A percentile compares a stretch with the other conserved stretches of the same genome.
phyloP scores from a whole-genome alignment of 2,113 vertebrate genomes.

The Salvator merianae region DNA sequence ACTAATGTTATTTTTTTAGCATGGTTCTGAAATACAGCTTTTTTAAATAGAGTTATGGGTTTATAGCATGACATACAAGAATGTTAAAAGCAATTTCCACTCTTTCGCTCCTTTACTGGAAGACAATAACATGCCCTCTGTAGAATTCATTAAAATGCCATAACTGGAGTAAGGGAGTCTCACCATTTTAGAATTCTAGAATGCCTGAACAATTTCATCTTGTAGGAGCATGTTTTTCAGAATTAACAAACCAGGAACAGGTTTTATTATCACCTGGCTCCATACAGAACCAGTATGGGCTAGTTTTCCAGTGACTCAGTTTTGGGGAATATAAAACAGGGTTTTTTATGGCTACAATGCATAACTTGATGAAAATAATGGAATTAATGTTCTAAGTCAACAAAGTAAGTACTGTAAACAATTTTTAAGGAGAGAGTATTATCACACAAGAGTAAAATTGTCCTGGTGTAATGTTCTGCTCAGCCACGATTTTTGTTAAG shows the following conservation, averaged over 20 bases:
- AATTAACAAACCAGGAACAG: not conserved
- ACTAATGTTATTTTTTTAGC: not conserved
- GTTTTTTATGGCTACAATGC: not conserved
- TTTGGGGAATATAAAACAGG: not conserved
- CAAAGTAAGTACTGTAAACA: not conserved
- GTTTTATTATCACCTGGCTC: not conserved
- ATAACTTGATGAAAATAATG: not conserved
- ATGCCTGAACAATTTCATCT: constrained; percentile 26
- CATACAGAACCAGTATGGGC: not conserved
- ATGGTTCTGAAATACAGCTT: constrained; percentile 9
- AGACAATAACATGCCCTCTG: constrained; percentile 38
- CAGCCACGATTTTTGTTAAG: not conserved
- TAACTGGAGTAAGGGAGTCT: constrained; percentile 8
- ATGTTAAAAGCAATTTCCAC: constrained; percentile 25
- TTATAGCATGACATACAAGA: constrained; percentile 44
- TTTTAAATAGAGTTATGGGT: constrained; percentile 15
- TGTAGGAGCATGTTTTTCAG: constrained; percentile 1
- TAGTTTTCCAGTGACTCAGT: not conserved
- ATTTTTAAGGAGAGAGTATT: not conserved
- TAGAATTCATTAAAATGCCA: not conserved
- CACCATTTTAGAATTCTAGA: not conserved
- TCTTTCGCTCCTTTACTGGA: constrained; percentile 29
- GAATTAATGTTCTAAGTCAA: not conserved
- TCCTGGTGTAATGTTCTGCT: not conserved
- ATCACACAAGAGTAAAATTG: not conserved